Conservation (phyloP, 2,113 vertebrate species). For the Caranx melampygus region DNA sequence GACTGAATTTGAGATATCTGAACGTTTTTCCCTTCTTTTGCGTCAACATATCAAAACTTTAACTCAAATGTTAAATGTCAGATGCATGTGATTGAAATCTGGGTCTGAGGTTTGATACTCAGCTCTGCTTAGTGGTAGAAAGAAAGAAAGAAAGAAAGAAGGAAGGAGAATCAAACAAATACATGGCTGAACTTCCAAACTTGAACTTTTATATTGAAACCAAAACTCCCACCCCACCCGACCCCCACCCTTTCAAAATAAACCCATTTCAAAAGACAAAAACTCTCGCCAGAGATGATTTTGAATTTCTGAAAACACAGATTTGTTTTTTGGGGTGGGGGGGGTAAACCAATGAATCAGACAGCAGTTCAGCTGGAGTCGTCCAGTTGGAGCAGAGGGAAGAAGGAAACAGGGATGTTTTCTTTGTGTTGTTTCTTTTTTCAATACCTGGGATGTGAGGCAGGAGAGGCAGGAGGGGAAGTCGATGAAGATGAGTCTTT, state of each 20-base stretch:
- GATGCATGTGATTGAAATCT: not conserved
- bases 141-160: not conserved
- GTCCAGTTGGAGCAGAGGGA: conserved; percentile 76
- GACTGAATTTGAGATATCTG: not conserved
- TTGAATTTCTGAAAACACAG: conserved; percentile 26
- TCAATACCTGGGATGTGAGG: conserved; percentile 39
- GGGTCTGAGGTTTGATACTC: conserved; percentile 2
- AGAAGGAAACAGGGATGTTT: conserved; percentile 26
- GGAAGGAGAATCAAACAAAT: conserved; percentile 6
- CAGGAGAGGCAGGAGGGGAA: conserved; percentile 58
- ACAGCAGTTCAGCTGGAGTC: conserved; percentile 85
- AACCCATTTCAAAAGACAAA: conserved; percentile 13
- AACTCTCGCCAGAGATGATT: conserved; percentile 11
- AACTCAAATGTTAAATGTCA: not conserved
- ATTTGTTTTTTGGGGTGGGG: not conserved
- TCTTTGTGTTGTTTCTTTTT: conserved; percentile 13
- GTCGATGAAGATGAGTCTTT: conserved; percentile 46
- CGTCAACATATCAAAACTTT: not conserved
- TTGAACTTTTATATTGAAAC: not conserved
- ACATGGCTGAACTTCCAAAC: conserved; percentile 3
- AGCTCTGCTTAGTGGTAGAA: conserved; percentile 46
- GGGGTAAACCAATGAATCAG: conserved; percentile 60
- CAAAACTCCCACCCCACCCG: not conserved
- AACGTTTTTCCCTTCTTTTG: not conserved
- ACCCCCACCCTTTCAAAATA: not conserved